Percentiles rank a stretch among this genome's conserved stretches.
These are phyloP conservation scores for Allacma fusca DNA, from an alignment of 2,888 invertebrate genomes.

Conservation along the genomic window DNA sequence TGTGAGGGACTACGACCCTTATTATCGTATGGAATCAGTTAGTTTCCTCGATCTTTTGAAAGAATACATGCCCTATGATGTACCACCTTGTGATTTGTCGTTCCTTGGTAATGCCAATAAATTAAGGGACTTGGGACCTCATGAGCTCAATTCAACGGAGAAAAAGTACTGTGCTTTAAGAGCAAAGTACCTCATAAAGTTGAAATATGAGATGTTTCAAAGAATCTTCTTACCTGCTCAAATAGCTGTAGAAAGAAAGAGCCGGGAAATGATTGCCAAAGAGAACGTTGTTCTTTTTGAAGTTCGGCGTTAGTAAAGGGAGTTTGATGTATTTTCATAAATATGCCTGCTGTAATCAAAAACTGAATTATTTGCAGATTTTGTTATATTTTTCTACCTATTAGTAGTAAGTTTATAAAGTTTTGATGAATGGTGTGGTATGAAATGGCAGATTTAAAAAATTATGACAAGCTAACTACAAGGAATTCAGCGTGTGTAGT, in stretches of 20 bases:
- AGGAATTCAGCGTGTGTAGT: too few relatives aligned
- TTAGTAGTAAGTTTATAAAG: too few relatives aligned
- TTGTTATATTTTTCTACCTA: too few relatives aligned
- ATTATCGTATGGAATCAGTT: background rate
- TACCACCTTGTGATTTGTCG: slow-evolving; percentile 7
- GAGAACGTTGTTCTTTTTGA: background rate
- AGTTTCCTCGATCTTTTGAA: slow-evolving; percentile 2
- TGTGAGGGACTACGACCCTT: background rate
- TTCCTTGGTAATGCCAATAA: background rate
- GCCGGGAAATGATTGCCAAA: background rate
- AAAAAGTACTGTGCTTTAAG: slow-evolving; percentile 34
- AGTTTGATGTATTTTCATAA: too few relatives aligned
- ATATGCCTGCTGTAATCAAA: too few relatives aligned
- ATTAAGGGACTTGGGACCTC: background rate
- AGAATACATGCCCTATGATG: background rate
- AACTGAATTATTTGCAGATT: too few relatives aligned
- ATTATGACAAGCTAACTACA: too few relatives aligned
- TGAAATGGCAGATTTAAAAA: too few relatives aligned
- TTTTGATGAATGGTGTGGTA: too few relatives aligned
- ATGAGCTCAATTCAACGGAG: background rate
- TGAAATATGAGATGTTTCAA: background rate
- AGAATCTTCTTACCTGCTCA: background rate
- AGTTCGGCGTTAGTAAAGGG: background rate
- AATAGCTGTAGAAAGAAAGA: background rate
- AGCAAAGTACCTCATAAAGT: slow-evolving; percentile 6